phyloP scores from a whole-genome alignment of 2,113 vertebrate species.

The Sinocyclocheilus anophthalmus region DNA sequence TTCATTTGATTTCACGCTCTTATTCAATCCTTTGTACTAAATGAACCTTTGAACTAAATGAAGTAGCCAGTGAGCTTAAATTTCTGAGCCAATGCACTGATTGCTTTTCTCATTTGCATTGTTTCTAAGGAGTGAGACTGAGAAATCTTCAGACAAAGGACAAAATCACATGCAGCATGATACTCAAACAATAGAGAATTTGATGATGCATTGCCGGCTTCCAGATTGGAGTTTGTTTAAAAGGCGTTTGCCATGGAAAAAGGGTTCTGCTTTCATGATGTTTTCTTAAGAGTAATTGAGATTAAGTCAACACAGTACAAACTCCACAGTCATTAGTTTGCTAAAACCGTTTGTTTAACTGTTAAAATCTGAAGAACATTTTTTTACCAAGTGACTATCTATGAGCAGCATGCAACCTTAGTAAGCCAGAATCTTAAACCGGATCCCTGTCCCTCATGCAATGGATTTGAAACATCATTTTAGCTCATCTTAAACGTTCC shows the following conservation, averaged over 20 bases:
- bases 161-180: neutral
- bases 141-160: slow-evolving; percentile 21
- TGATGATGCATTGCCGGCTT: neutral
- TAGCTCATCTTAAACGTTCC: neutral
- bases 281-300: slow-evolving; percentile 4
- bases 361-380: neutral
- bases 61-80: slow-evolving; percentile 33
- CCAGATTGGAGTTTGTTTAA: slow-evolving; percentile 17
- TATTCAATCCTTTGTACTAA: slow-evolving; percentile 25
- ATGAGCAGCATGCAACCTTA: neutral
- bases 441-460: neutral
- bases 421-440: neutral
- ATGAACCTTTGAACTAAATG: slow-evolving; percentile 30
- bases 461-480: neutral
- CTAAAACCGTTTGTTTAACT: neutral
- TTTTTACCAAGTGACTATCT: neutral
- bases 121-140: slow-evolving; percentile 4
- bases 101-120: slow-evolving; percentile 32
- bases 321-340: neutral
- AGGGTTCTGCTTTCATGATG: neutral
- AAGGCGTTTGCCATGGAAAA: slow-evolving; percentile 25
- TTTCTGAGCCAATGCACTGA: slow-evolving; percentile 12
- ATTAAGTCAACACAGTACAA: slow-evolving; percentile 7
- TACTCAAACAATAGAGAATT: slow-evolving; percentile 26
- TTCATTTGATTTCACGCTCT: slow-evolving; percentile 20